Percentiles rank a stretch among this genome's conserved stretches.
phyloP scores from a whole-genome alignment of 1,140 invertebrate genomes.

The Caenorhabditis briggsae region DNA sequence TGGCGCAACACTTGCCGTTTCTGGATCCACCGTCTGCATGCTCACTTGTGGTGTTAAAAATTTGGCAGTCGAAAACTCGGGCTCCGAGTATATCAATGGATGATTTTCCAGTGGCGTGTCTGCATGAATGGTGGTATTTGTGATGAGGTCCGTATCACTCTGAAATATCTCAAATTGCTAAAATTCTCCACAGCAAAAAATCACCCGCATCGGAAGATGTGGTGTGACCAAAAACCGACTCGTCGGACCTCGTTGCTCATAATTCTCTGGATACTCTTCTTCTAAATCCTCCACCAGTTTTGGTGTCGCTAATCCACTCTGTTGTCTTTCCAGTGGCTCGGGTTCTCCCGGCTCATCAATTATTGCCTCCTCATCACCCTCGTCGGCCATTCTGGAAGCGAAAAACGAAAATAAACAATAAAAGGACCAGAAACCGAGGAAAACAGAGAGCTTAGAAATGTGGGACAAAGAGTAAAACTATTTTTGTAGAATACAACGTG shows the following conservation, averaged over 20 bases:
- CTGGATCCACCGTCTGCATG: not conserved
- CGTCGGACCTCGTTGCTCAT: not conserved
- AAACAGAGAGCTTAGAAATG: not conserved
- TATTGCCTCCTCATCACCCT: not conserved
- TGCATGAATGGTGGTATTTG: not conserved
- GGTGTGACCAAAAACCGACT: not conserved
- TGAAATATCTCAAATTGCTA: too few relatives aligned
- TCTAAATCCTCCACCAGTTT: not conserved
- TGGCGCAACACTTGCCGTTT: slow-evolving; percentile 11
- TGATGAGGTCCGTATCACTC: slow-evolving; percentile 48
- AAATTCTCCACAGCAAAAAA: too few relatives aligned
- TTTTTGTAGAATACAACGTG: too few relatives aligned
- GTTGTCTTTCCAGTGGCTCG: not conserved
- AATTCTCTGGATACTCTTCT: not conserved
- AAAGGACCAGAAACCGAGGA: not conserved
- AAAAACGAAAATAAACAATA: not conserved
- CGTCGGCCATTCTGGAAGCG: slow-evolving; percentile 15
- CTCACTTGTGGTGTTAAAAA: not conserved
- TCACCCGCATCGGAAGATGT: slow-evolving; percentile 28
- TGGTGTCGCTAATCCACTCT: not conserved
- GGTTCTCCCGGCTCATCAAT: not conserved
- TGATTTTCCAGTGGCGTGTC: not conserved
- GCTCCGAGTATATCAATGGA: slow-evolving; percentile 13
- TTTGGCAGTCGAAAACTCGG: not conserved
- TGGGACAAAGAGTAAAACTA: too few relatives aligned